Evolutionary conservation across 2,797 vertebrate species (phyloP).

Genomic region (Streptopelia turtur): DNA sequence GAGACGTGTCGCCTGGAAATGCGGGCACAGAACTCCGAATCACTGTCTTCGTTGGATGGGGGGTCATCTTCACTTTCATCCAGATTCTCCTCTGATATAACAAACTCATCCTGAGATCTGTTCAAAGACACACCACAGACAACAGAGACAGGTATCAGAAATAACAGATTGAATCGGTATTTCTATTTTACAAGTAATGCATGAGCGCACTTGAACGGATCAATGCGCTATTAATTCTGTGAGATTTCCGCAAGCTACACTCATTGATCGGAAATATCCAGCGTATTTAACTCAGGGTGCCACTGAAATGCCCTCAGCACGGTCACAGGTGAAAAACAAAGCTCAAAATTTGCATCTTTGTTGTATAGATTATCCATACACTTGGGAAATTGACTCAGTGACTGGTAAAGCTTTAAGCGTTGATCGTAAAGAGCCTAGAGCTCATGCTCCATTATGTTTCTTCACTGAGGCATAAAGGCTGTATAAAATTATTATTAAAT

Average conservation of each 20-base stretch:
- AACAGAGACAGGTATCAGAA: background rate
- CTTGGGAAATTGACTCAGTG: background rate
- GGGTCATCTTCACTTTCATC: constrained; percentile 89
- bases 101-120: constrained; percentile 94
- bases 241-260: background rate
- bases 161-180: background rate
- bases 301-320: background rate
- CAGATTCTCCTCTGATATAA: constrained; percentile 86
- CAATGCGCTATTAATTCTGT: background rate
- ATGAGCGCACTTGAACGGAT: background rate
- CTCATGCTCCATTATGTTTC: background rate
- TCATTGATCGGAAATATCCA: background rate
- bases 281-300: background rate
- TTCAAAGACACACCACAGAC: background rate
- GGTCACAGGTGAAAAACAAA: background rate
- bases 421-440: background rate
- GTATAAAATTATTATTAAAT: background rate
- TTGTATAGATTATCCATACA: background rate
- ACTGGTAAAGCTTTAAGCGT: background rate
- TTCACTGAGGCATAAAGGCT: background rate
- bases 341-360: background rate
- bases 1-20: constrained; percentile 76
- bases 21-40: constrained; percentile 83
- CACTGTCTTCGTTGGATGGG: constrained; percentile 86
- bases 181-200: background rate